Base-by-base conservation (phyloP, 2,113 vertebrate genomes). In the Gobius niger region DNA sequence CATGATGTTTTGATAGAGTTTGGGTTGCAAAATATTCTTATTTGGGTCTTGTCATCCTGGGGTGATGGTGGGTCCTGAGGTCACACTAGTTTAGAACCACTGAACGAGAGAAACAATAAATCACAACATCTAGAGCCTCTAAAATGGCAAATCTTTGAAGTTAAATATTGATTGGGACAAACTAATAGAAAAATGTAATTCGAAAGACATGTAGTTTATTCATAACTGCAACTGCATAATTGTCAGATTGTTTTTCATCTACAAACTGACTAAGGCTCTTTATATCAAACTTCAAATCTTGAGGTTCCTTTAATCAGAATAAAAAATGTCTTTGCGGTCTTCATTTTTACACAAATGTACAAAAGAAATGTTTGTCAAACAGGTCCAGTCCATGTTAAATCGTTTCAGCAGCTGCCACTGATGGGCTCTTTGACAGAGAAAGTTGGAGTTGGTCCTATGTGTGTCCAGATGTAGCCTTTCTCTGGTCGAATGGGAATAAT, bases 401-500 rank as follows among this genome's bases (percentile, higher is more conserved):
- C n/a, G 68, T 85, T 65, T 68, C 94, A 96, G 82, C 93, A 91
- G 77, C 90, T 92, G 77, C 93, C 94, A 1, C 92, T 88, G 78
- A 94, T 88, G 47, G 95, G 92, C 86, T 98, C 95, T 89, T 97
- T 99, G 84, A 95, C 92, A 53, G 94, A 87, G 65, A 95, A 93
- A 60, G 94, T 92, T 44, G 96, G 93, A 46, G 93, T 93, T 40
- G 95, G 94, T 91, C 97, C 96, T 80, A 99, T 94, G 54, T 97
- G 96, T 84, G 95, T 98, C 98, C 98, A 99, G 86, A 99, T 95
- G 82, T 95, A 99, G 63, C 97, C 97, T 65, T 96, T 98, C 67
- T 99, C 96, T 66, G 97, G 95, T 51, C 95, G 92, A 67, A 95
- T 93, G n/a, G 97, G 96, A 75, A 99, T 93, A 0, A 95, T 98